These are phyloP conservation scores for Nasonia vitripennis DNA, from an alignment of 1,140 invertebrate species.

Conservation along the genomic window DNA sequence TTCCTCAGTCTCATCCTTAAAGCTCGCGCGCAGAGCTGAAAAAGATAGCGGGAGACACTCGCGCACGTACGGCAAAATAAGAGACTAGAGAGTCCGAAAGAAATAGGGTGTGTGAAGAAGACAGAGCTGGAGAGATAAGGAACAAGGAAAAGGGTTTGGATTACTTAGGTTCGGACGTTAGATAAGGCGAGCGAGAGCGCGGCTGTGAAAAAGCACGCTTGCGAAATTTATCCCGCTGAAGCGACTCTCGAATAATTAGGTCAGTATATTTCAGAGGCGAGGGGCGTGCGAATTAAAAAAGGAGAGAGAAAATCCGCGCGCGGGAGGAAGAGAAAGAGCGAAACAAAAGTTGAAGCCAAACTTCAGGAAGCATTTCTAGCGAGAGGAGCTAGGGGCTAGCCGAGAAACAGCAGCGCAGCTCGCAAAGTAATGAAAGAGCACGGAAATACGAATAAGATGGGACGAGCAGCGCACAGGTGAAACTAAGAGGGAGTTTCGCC, in stretches of 20 bases:
- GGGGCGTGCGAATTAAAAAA: not conserved
- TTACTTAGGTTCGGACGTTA: not conserved
- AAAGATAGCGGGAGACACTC: conserved; percentile 25
- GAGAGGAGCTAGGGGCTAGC: too few relatives aligned
- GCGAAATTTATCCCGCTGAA: not conserved
- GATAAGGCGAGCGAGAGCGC: not conserved
- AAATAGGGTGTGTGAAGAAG: not conserved
- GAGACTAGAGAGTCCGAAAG: conserved; percentile 38
- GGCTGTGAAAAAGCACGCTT: not conserved
- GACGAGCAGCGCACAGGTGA: not conserved
- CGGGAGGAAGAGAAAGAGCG: not conserved
- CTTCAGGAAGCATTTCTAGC: too few relatives aligned
- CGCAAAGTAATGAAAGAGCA: not conserved
- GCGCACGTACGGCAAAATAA: conserved; percentile 41
- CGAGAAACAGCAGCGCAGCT: not conserved
- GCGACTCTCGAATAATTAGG: not conserved
- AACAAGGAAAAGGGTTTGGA: not conserved
- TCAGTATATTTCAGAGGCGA: not conserved
- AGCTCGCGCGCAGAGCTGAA: not conserved
- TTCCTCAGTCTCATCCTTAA: conserved; percentile 5
- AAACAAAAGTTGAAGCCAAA: too few relatives aligned
- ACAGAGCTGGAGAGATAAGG: not conserved
- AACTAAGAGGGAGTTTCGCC: conserved; percentile 13
- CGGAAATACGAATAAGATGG: not conserved
- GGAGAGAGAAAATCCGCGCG: too few relatives aligned